Evolutionary conservation across 1,140 invertebrate genomes (phyloP).

Genomic region (Melanaphis sacchari): DNA sequence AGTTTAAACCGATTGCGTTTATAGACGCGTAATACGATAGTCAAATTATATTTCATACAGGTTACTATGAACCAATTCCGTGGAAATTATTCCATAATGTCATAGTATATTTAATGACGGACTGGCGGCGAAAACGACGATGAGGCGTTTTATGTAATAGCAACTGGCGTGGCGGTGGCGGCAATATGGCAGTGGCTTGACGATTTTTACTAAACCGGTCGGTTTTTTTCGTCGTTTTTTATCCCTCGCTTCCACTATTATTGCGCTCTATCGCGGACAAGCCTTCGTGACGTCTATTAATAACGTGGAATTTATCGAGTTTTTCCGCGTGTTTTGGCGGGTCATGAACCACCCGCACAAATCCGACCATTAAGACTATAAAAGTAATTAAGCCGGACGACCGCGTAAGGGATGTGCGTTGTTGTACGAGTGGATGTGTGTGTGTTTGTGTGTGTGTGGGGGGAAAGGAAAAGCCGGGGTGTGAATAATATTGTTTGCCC

Average conservation of each 20-base stretch:
- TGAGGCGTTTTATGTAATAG: not conserved
- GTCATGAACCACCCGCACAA: not conserved
- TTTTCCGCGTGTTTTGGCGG: not conserved
- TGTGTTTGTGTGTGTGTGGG: not conserved
- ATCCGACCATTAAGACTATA: not conserved
- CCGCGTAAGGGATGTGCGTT: not conserved
- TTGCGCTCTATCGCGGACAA: not conserved
- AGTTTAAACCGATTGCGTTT: not conserved
- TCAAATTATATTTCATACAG: not conserved
- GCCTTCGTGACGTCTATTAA: not conserved
- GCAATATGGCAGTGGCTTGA: not conserved
- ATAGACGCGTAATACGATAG: no score
- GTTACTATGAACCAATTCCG: not conserved
- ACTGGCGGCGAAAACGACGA: not conserved
- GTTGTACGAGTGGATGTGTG: not conserved
- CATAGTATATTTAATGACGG: not conserved
- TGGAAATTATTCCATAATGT: not conserved
- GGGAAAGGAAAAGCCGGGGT: not conserved
- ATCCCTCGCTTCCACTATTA: not conserved
- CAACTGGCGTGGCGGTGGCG: not conserved
- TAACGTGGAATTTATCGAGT: not conserved
- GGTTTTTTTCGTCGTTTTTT: not conserved
- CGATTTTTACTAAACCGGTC: not conserved
- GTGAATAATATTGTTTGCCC: not conserved
- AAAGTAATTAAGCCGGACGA: conserved; percentile 32